phyloP scores from a whole-genome alignment of 2,113 vertebrate genomes.

The Lepus timidus region DNA sequence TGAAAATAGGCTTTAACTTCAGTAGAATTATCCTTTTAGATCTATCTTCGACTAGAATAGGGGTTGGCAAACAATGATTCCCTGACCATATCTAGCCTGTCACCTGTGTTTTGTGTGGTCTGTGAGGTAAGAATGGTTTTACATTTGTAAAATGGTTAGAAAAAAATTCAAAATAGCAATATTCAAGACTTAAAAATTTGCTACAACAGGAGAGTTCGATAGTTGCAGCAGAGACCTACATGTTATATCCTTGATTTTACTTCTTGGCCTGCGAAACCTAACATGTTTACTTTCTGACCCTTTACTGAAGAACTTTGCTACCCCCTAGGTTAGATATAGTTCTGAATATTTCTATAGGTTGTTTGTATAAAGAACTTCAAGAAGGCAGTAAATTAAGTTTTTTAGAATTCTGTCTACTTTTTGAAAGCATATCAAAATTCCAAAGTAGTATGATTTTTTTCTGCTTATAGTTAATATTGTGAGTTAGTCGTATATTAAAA shows the following conservation, averaged over 20 bases:
- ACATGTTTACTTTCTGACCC: conserved; percentile 40
- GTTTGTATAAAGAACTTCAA: conserved; percentile 14
- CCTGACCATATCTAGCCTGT: neutral
- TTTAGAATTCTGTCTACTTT: neutral
- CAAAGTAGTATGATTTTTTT: neutral
- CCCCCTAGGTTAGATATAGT: neutral
- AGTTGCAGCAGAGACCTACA: neutral
- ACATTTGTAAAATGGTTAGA: conserved; percentile 43
- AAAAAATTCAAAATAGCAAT: neutral
- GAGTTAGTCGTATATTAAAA: conserved; percentile 2
- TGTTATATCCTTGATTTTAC: conserved; percentile 21
- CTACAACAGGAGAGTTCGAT: neutral
- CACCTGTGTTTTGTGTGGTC: neutral
- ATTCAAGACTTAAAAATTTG: neutral
- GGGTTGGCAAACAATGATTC: neutral
- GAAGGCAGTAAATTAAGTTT: conserved; percentile 28
- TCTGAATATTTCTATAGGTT: conserved; percentile 43
- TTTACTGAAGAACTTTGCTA: conserved; percentile 44
- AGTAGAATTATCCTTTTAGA: conserved; percentile 39
- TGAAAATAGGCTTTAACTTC: conserved; percentile 32
- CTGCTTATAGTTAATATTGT: neutral
- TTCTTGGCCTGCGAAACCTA: neutral
- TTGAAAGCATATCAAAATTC: conserved; percentile 26
- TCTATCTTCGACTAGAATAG: neutral
- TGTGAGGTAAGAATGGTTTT: neutral